Evolutionary conservation across 2,888 invertebrate species (phyloP).

Genomic region (Sclerodermus sp.): DNA sequence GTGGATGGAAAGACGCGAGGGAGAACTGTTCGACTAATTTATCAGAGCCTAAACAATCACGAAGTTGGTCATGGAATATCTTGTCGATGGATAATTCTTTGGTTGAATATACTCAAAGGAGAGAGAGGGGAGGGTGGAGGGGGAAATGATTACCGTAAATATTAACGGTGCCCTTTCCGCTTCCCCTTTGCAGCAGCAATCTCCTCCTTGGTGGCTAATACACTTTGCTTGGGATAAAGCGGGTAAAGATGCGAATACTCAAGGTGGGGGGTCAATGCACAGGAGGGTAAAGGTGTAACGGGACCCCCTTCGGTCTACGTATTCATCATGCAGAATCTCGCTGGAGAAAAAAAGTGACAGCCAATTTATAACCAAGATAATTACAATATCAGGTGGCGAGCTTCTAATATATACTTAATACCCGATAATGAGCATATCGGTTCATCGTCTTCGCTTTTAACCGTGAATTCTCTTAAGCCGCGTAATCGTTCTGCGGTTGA

Average conservation of each 20-base stretch:
- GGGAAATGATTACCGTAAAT: background rate
- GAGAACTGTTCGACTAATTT: no score
- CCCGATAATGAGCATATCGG: slow-evolving; percentile 37
- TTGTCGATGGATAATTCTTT: no score
- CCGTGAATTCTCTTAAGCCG: background rate
- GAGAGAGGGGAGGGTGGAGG: slow-evolving; percentile 11
- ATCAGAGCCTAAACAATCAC: no score
- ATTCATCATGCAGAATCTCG: slow-evolving; percentile 52
- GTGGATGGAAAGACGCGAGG: no score
- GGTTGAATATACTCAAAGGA: no score
- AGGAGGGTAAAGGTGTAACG: slow-evolving; percentile 45
- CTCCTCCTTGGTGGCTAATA: no score
- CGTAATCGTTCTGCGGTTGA: background rate
- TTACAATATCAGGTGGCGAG: slow-evolving; percentile 49
- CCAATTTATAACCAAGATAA: slow-evolving; percentile 54
- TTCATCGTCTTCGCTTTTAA: slow-evolving; percentile 15
- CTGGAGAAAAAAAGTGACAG: slow-evolving; percentile 48
- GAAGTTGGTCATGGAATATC: no score
- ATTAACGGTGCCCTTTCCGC: slow-evolving; percentile 18
- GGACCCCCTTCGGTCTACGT: slow-evolving; percentile 44
- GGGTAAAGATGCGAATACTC: slow-evolving; percentile 4
- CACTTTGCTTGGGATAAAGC: slow-evolving; percentile 26
- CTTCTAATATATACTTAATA: slow-evolving; percentile 40
- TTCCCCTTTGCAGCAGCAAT: slow-evolving; percentile 11
- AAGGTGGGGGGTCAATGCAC: slow-evolving; percentile 20